Evolutionary conservation across 2,113 vertebrate species (phyloP).

Genomic region (Microcebus jonahi): DNA sequence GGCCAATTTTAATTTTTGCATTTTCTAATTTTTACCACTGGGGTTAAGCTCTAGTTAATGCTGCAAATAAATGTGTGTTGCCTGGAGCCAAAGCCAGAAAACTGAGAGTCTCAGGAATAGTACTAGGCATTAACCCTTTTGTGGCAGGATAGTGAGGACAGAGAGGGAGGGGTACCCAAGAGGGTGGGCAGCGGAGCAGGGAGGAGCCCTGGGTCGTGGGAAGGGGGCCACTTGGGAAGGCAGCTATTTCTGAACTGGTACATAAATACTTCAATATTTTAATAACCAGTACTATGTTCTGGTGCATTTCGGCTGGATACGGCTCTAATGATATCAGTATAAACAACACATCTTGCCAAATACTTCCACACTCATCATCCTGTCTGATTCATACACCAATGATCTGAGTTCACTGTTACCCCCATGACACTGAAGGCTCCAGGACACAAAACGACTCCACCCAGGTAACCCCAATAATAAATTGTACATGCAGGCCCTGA

Average conservation of each 20-base stretch:
- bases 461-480: background rate
- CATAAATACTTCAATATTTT: background rate
- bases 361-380: background rate
- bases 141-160: background rate
- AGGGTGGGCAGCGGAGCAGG: fast-evolving
- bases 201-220: fast-evolving
- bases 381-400: fast-evolving
- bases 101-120: background rate
- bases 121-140: background rate
- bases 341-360: background rate
- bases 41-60: slow-evolving; percentile 21
- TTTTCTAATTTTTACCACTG: slow-evolving; percentile 45
- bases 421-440: background rate
- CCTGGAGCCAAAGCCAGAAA: slow-evolving; percentile 18
- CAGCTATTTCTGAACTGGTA: background rate
- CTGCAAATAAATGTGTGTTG: slow-evolving; percentile 50
- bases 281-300: fast-evolving
- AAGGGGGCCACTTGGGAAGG: background rate
- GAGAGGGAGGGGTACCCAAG: fast-evolving
- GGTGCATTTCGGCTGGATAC: fast-evolving
- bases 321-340: fast-evolving
- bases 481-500: background rate
- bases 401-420: too few relatives aligned
- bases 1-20: slow-evolving; percentile 51
- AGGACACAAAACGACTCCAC: background rate